Evolutionary conservation across 2,797 vertebrate genomes (phyloP).

Genomic region (Hipposideros larvatus): DNA sequence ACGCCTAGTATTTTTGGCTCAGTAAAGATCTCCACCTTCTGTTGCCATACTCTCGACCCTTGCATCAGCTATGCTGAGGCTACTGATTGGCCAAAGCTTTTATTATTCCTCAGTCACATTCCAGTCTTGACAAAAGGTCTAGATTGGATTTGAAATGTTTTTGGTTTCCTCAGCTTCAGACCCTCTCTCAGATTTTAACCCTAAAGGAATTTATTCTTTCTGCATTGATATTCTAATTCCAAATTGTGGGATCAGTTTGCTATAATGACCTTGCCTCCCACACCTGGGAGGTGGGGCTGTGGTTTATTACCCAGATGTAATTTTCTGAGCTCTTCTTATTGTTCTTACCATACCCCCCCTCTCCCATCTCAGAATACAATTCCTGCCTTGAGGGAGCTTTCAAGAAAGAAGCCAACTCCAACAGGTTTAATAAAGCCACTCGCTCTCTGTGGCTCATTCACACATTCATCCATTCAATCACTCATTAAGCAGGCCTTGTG

Average conservation of each 20-base stretch:
- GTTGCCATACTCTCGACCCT: slow-evolving; percentile 65
- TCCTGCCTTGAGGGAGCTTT: neutral
- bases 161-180: slow-evolving; percentile 45
- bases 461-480: slow-evolving; percentile 43
- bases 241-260: neutral
- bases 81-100: slow-evolving; percentile 74
- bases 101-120: slow-evolving; percentile 69
- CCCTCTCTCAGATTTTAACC: slow-evolving; percentile 39
- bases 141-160: slow-evolving; percentile 61
- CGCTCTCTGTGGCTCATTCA: neutral
- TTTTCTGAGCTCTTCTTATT: slow-evolving; percentile 27
- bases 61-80: slow-evolving; percentile 70
- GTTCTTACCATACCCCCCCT: neutral
- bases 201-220: slow-evolving; percentile 8
- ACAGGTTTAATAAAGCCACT: slow-evolving; percentile 14
- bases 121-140: slow-evolving; percentile 42
- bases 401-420: neutral
- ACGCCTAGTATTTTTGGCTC: slow-evolving; percentile 61
- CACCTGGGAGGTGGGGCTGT: neutral
- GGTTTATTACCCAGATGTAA: slow-evolving; percentile 17
- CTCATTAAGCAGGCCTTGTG: slow-evolving; percentile 9
- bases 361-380: neutral
- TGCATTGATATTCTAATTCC: slow-evolving; percentile 58
- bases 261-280: neutral
- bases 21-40: slow-evolving; percentile 52